A percentile compares a stretch with the other conserved stretches of the same genome.
phyloP scores from a whole-genome alignment of 2,797 vertebrate genomes.

The Glyptemys insculpta region DNA sequence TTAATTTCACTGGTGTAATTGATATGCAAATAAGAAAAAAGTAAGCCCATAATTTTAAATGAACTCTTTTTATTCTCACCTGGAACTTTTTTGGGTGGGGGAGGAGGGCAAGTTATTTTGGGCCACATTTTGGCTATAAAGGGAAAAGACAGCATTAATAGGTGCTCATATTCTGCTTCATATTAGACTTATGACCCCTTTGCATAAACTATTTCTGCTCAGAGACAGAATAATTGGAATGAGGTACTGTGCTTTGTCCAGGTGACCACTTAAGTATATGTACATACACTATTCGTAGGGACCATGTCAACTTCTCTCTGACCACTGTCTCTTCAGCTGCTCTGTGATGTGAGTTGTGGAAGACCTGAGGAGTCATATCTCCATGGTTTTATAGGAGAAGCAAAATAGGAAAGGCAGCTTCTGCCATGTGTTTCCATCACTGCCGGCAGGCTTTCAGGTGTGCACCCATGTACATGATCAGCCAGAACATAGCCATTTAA shows the following conservation, averaged over 20 bases:
- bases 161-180: neutral
- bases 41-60: neutral
- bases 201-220: neutral
- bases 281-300: neutral
- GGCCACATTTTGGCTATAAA: neutral
- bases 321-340: neutral
- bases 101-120: neutral
- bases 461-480: neutral
- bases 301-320: accelerated
- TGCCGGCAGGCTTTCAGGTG: neutral
- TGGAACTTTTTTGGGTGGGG: neutral
- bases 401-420: neutral
- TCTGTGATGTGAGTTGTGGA: neutral
- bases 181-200: neutral
- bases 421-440: neutral
- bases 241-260: neutral
- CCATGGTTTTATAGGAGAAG: neutral
- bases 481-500: neutral
- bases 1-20: neutral
- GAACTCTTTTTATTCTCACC: neutral
- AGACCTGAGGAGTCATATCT: neutral
- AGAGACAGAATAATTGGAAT: neutral
- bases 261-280: neutral
- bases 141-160: neutral
- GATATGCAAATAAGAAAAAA: neutral